phyloP scores from a whole-genome alignment of 2,888 invertebrate species.

The Anoncus sp. region DNA sequence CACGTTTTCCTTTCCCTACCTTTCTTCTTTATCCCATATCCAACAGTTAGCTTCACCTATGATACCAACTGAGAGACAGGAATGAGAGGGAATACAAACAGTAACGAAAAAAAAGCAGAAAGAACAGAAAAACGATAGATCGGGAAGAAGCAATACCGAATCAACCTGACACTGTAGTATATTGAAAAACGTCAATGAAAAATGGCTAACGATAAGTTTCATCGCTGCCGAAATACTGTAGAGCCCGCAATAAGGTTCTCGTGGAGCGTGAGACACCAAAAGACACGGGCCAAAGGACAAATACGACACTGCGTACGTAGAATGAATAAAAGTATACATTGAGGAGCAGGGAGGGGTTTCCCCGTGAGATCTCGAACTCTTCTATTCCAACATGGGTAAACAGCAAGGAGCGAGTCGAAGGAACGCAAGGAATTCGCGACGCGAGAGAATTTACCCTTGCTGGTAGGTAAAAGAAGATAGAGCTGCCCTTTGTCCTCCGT shows the following conservation, averaged over 20 bases:
- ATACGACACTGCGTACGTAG: conserved; percentile 12
- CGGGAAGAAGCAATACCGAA: conserved; percentile 41
- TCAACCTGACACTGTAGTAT: conserved; percentile 41
- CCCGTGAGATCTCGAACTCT: conserved; percentile 16
- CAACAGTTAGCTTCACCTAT: conserved; percentile 43
- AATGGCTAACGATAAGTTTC: conserved; percentile 47
- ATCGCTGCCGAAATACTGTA: conserved; percentile 23
- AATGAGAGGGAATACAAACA: conserved; percentile 3
- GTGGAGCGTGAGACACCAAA: conserved; percentile 7
- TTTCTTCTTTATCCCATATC: conserved; percentile 16
- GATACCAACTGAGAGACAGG: conserved; percentile 24
- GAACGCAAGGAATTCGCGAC: conserved; percentile 56
- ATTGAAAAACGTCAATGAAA: conserved; percentile 57
- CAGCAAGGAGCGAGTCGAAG: conserved; percentile 7
- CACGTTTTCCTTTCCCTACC: conserved; percentile 28
- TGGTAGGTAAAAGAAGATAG: conserved; percentile 30
- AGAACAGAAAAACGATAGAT: conserved; percentile 40
- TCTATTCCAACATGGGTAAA: conserved; percentile 24
- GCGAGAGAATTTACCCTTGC: conserved; percentile 43
- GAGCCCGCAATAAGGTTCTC: conserved; percentile 40
- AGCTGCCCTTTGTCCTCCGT: conserved; percentile 30
- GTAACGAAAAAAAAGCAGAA: conserved; percentile 14
- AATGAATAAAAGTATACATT: conserved; percentile 26
- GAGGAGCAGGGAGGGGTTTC: conserved; percentile 29
- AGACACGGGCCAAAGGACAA: neutral